Evolutionary conservation across 1,140 invertebrate species (phyloP).

Genomic region (Drosophila triauraria): DNA sequence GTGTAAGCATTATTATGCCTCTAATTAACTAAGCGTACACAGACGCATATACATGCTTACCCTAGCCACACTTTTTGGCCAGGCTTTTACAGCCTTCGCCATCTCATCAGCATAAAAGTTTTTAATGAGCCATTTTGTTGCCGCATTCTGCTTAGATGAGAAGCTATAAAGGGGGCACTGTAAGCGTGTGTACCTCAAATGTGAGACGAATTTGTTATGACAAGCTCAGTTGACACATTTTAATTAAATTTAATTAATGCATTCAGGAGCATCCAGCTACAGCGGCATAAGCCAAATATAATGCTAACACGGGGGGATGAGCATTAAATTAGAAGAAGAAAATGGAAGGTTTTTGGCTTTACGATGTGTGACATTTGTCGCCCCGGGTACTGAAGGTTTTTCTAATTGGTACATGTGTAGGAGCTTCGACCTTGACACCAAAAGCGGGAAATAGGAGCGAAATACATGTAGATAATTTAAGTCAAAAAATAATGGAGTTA

Average conservation of each 20-base stretch:
- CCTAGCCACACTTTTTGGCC: conserved; percentile 42
- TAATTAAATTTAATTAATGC: conserved; percentile 84
- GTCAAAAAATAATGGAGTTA: neutral
- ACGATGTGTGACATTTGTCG: conserved; percentile 56
- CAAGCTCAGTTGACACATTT: conserved; percentile 82
- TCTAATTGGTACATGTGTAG: conserved; percentile 64
- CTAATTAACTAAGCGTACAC: conserved; percentile 73
- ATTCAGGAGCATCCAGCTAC: conserved; percentile 37
- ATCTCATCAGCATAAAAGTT: conserved; percentile 81
- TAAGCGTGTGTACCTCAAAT: conserved; percentile 24
- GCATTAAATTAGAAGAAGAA: neutral
- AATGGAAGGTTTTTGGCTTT: conserved; percentile 19
- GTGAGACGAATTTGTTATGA: conserved; percentile 78
- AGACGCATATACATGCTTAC: conserved; percentile 1
- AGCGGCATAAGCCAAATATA: conserved; percentile 33
- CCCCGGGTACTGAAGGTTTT: conserved; percentile 15
- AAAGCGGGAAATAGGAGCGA: neutral
- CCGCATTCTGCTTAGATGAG: neutral
- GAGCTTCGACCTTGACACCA: conserved; percentile 5
- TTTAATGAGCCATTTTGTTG: conserved; percentile 81
- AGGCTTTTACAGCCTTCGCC: conserved; percentile 55
- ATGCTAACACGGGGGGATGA: conserved; percentile 43
- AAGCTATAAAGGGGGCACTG: neutral
- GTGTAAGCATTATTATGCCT: conserved; percentile 64
- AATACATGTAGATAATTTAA: neutral